Conservation (phyloP, 2,113 vertebrate species). For the Camelus dromedarius region DNA sequence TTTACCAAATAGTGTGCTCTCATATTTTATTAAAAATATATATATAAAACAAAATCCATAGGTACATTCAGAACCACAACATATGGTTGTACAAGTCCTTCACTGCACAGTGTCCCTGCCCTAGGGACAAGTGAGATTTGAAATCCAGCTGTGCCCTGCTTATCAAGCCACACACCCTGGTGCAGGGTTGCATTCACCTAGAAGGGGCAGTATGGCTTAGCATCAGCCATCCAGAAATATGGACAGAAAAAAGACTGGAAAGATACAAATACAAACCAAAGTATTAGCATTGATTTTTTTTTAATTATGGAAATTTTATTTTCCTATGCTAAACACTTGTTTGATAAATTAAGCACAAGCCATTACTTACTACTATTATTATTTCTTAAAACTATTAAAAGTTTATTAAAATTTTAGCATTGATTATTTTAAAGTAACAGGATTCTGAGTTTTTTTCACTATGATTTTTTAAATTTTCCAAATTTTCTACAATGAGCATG, state of each 20-base stretch:
- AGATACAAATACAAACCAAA: not conserved
- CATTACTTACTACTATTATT: too few relatives aligned
- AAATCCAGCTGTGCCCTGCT: not conserved
- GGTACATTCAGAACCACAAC: not conserved
- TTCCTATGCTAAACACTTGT: too few relatives aligned
- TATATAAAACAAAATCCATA: not conserved
- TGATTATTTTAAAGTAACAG: not conserved
- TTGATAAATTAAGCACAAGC: too few relatives aligned
- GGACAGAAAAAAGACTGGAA: not conserved
- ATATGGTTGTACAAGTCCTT: not conserved
- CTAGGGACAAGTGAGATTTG: not conserved
- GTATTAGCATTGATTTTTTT: not conserved
- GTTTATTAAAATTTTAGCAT: too few relatives aligned
- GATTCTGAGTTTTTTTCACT: not conserved
- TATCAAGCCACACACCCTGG: not conserved
- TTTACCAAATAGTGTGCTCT: not conserved
- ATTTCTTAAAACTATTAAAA: too few relatives aligned
- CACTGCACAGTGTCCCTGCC: not conserved
- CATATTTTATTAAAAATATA: not conserved
- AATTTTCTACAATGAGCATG: not conserved
- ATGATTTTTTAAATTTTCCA: not conserved
- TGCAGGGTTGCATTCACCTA: not conserved
- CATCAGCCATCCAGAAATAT: not conserved
- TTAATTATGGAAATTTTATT: too few relatives aligned
- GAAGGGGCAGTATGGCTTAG: not conserved